These are phyloP conservation scores for Ichneumoninae sp. DNA, from an alignment of 2,888 invertebrate genomes.

Conservation along the genomic window DNA sequence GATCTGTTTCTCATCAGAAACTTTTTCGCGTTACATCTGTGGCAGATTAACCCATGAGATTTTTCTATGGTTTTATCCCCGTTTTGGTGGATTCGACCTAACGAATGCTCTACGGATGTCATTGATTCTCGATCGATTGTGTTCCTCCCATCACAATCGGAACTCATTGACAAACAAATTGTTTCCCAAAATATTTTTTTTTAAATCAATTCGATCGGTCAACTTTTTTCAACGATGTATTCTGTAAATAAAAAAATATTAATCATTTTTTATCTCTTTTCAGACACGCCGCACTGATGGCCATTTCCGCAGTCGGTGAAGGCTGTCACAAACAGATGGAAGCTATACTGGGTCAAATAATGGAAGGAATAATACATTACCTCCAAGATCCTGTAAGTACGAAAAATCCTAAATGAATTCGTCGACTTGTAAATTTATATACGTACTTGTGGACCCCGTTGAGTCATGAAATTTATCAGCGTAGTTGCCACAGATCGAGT, in stretches of 20 bases:
- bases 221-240: not conserved
- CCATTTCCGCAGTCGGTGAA: slow-evolving; percentile 98
- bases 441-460: not conserved
- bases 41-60: slow-evolving; percentile 74
- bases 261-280: slow-evolving; percentile 44
- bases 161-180: slow-evolving; percentile 54
- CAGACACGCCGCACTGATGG: slow-evolving; percentile 99
- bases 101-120: slow-evolving; percentile 51
- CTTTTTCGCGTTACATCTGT: slow-evolving; percentile 79
- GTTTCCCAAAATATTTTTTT: not conserved
- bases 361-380: slow-evolving; percentile 95
- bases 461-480: slow-evolving; percentile 21
- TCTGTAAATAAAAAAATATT: not conserved
- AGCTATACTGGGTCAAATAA: slow-evolving; percentile 95
- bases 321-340: slow-evolving; percentile 99
- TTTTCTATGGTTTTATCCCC: slow-evolving; percentile 63
- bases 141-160: slow-evolving; percentile 22
- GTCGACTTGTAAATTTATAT: slow-evolving; percentile 29
- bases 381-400: slow-evolving; percentile 92
- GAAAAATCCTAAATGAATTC: slow-evolving; percentile 64
- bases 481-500: slow-evolving; percentile 75
- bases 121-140: slow-evolving; percentile 43
- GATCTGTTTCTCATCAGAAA: slow-evolving; percentile 69
- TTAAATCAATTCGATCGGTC: not conserved
- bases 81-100: slow-evolving; percentile 71